A percentile compares a stretch with the other conserved stretches of the same genome.
phyloP scores from a whole-genome alignment of 2,113 vertebrate genomes.

The Rhabdomys dilectus region DNA sequence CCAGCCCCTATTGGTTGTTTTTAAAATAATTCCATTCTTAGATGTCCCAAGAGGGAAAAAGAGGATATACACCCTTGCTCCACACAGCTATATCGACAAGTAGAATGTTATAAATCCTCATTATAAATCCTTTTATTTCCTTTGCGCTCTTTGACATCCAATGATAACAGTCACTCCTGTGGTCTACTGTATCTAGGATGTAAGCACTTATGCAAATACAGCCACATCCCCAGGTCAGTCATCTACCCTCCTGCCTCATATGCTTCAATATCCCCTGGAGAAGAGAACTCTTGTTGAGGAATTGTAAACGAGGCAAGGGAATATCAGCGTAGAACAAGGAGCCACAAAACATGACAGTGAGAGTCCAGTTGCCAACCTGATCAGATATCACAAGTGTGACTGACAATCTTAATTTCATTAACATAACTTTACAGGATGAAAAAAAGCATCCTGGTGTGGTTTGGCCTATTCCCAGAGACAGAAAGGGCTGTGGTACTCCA shows the following conservation, averaged over 20 bases:
- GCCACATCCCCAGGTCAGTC: background rate
- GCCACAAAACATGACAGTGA: background rate
- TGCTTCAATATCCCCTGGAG: background rate
- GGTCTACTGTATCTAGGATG: background rate
- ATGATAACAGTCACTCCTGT: background rate
- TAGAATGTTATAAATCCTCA: background rate
- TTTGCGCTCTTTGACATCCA: background rate
- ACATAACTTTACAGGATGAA: background rate
- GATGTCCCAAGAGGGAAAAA: background rate
- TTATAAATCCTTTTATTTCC: background rate
- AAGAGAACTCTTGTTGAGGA: background rate
- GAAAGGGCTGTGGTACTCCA: background rate
- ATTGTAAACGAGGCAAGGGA: background rate
- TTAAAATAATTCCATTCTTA: background rate
- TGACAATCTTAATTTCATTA: background rate
- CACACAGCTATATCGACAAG: background rate
- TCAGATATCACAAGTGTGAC: background rate
- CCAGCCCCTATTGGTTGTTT: background rate
- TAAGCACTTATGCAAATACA: fast-evolving
- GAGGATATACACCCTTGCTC: too few species aligned
- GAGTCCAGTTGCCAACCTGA: background rate
- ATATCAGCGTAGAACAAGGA: background rate
- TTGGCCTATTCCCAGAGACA: background rate
- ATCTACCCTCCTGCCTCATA: background rate
- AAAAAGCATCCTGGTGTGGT: background rate